phyloP scores from a whole-genome alignment of 2,888 invertebrate species.

The Drosophila melanocephala region DNA sequence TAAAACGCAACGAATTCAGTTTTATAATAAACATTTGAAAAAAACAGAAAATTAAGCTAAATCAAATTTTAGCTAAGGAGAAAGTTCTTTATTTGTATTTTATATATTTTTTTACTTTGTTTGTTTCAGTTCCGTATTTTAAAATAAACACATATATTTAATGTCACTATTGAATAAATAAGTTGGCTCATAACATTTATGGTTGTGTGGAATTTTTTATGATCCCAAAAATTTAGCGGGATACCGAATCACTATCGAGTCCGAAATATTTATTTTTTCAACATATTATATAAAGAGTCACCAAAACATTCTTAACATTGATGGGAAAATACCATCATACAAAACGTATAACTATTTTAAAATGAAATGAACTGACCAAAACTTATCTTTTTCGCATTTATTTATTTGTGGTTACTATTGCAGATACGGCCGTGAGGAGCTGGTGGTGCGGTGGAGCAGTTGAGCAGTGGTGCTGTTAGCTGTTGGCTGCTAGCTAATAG shows the following conservation, averaged over 20 bases:
- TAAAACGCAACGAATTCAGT: not conserved
- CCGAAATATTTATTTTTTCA: not conserved
- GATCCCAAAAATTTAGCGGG: not conserved
- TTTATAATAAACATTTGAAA: not conserved
- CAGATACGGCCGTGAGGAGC: slow-evolving; percentile 20
- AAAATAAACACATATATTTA: not conserved
- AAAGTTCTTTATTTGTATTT: not conserved
- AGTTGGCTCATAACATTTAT: not conserved
- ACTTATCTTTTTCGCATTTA: not conserved
- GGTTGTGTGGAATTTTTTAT: not conserved
- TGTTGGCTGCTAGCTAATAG: slow-evolving; percentile 14
- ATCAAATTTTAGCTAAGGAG: not conserved
- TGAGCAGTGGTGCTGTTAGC: slow-evolving; percentile 20
- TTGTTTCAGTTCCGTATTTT: not conserved
- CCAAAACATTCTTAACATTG: not conserved
- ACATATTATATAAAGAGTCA: not conserved
- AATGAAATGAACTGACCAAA: not conserved
- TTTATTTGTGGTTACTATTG: slow-evolving; percentile 8
- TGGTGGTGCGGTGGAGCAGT: slow-evolving; percentile 3
- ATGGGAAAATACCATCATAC: not conserved
- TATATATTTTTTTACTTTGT: not conserved
- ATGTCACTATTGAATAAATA: not conserved
- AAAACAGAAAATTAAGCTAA: not conserved
- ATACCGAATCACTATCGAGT: not conserved
- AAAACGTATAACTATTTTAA: not conserved